phyloP scores from a whole-genome alignment of 2,797 vertebrate genomes.

The Odontamblyopus rebecca region DNA sequence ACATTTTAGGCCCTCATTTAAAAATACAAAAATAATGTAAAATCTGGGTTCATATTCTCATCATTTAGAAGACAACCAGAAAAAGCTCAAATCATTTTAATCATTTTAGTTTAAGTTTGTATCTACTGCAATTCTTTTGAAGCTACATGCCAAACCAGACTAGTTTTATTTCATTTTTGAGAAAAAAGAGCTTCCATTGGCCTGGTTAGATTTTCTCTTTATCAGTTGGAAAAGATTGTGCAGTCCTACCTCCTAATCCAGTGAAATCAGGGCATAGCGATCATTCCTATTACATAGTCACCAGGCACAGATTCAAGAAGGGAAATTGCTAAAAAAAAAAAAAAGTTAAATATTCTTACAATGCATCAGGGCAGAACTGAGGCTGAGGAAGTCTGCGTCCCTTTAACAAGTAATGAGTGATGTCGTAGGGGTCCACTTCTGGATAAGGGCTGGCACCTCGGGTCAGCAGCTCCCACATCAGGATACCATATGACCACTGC shows the following conservation, averaged over 20 bases:
- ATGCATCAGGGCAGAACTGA: conserved; percentile 85
- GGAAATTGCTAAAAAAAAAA: background rate
- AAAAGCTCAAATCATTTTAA: background rate
- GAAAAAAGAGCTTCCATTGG: background rate
- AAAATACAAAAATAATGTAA: background rate
- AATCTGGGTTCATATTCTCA: background rate
- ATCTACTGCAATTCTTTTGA: background rate
- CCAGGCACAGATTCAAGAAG: background rate
- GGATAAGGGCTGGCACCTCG: conserved; percentile 91
- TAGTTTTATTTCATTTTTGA: background rate
- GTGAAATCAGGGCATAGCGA: background rate
- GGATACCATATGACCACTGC: conserved; percentile 98
- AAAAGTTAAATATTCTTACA: conserved; percentile 76
- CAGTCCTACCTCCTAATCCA: background rate
- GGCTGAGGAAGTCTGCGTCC: conserved; percentile 92
- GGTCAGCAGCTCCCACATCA: conserved; percentile 96
- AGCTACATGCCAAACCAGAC: background rate
- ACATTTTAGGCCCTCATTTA: background rate
- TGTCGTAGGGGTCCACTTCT: conserved; percentile 91
- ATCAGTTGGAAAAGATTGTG: background rate
- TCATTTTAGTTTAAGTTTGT: background rate
- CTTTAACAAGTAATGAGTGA: conserved; percentile 84
- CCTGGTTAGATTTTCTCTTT: background rate
- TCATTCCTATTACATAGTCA: background rate
- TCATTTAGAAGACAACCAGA: background rate